Percentiles rank a stretch among this genome's conserved stretches.
These are phyloP conservation scores for Gopherus evgoodei DNA, from an alignment of 2,113 vertebrate species.

Conservation along the genomic window DNA sequence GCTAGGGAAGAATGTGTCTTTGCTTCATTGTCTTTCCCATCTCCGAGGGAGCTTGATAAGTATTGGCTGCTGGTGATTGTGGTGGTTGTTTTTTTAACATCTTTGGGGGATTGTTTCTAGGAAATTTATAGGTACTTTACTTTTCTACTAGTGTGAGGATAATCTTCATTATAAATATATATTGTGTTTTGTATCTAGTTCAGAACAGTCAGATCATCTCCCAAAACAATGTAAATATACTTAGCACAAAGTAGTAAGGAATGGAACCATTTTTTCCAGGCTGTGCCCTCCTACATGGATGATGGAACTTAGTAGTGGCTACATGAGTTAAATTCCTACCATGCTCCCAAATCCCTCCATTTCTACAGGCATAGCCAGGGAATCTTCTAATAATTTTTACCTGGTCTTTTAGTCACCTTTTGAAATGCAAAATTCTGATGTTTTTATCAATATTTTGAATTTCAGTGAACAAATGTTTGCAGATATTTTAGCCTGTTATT, in stretches of 20 bases:
- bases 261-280: not conserved
- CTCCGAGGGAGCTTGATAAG: not conserved
- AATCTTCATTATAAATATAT: not conserved
- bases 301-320: no score
- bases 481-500: no score
- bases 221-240: not conserved
- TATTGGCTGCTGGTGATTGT: not conserved
- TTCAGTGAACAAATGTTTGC: no score
- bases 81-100: not conserved
- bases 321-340: no score
- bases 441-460: no score
- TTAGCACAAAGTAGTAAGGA: not conserved
- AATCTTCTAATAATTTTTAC: no score
- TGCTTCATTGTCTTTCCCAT: not conserved
- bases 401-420: no score
- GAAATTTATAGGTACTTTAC: not conserved
- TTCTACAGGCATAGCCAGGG: no score
- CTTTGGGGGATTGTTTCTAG: not conserved
- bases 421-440: no score
- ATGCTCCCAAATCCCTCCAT: no score
- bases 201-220: not conserved
- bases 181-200: not conserved
- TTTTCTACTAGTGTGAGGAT: conserved; percentile 14
- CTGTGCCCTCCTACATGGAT: no score
- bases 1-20: accelerated